Evolutionary conservation across 1,140 invertebrate species (phyloP).

Genomic region (Cyclargus thomasi): DNA sequence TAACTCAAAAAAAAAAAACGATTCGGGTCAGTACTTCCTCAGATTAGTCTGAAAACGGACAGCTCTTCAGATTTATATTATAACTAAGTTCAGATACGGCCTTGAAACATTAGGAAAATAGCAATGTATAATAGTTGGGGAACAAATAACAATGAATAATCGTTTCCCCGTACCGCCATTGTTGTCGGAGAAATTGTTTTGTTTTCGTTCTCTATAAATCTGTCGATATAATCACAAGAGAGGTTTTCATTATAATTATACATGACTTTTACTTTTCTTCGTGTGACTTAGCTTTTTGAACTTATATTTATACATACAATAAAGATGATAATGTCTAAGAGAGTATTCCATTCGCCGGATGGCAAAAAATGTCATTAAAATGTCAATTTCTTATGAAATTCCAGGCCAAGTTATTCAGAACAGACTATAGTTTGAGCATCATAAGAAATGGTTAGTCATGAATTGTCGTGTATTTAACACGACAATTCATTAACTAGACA

Average conservation of each 20-base stretch:
- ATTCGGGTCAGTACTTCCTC: too few relatives aligned
- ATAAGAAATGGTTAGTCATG: too few relatives aligned
- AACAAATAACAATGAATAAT: neutral
- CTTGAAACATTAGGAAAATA: neutral
- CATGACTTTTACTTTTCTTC: slow-evolving; percentile 4
- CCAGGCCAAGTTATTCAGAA: too few relatives aligned
- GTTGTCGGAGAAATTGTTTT: slow-evolving; percentile 11
- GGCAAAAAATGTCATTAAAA: too few relatives aligned
- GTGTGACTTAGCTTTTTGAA: neutral
- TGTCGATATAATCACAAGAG: neutral
- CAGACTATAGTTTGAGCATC: too few relatives aligned
- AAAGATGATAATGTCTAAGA: neutral
- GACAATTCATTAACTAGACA: too few relatives aligned
- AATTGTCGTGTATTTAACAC: too few relatives aligned
- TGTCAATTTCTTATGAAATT: too few relatives aligned
- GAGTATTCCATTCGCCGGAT: too few relatives aligned
- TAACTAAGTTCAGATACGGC: slow-evolving; percentile 5
- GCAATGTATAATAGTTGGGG: neutral
- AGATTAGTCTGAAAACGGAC: too few relatives aligned
- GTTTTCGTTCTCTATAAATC: neutral
- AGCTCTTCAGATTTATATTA: too few relatives aligned
- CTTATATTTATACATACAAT: neutral
- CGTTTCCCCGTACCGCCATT: neutral
- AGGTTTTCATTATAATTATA: neutral
- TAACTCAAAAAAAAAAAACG: neutral